phyloP scores from a whole-genome alignment of 2,113 vertebrate species.

The Zeus faber region DNA sequence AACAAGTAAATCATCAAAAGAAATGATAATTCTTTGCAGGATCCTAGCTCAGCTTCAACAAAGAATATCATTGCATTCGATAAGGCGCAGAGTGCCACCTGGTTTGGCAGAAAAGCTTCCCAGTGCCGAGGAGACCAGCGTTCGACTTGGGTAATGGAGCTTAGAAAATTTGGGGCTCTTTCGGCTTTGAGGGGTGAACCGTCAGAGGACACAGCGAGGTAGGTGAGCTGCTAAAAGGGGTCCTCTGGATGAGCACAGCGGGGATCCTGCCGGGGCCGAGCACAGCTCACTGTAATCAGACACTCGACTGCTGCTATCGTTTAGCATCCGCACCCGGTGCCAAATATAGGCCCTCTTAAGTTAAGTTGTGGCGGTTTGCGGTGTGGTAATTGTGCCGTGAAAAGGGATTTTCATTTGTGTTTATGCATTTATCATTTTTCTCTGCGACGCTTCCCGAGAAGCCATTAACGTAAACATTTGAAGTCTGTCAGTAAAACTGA shows the following conservation, averaged over 20 bases:
- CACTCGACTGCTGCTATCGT: constrained; percentile 60
- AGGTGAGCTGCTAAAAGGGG: constrained; percentile 25
- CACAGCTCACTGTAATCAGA: constrained; percentile 47
- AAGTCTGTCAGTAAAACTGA: constrained; percentile 25
- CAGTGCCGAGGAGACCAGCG: too few species aligned
- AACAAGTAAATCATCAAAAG: too few species aligned
- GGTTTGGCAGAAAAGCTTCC: too few species aligned
- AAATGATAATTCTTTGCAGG: too few species aligned
- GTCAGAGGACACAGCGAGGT: constrained; percentile 22
- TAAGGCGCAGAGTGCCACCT: too few species aligned
- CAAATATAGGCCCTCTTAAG: constrained; percentile 32
- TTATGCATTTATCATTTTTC: constrained; percentile 60
- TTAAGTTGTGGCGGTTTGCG: constrained; percentile 44
- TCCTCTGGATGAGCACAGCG: constrained; percentile 19
- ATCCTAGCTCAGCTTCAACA: too few species aligned
- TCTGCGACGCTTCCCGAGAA: constrained; percentile 26
- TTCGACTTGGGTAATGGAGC: too few species aligned
- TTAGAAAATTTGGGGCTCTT: too few species aligned
- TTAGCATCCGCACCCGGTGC: constrained; percentile 44
- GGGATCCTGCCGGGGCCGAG: constrained; percentile 17
- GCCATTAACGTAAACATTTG: constrained; percentile 37
- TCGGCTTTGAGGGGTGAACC: constrained; percentile 32
- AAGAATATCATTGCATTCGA: too few species aligned
- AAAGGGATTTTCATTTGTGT: constrained; percentile 45
- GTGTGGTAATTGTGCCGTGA: constrained; percentile 32